phyloP scores from a whole-genome alignment of 2,888 invertebrate species.

The Lymantria monacha region DNA sequence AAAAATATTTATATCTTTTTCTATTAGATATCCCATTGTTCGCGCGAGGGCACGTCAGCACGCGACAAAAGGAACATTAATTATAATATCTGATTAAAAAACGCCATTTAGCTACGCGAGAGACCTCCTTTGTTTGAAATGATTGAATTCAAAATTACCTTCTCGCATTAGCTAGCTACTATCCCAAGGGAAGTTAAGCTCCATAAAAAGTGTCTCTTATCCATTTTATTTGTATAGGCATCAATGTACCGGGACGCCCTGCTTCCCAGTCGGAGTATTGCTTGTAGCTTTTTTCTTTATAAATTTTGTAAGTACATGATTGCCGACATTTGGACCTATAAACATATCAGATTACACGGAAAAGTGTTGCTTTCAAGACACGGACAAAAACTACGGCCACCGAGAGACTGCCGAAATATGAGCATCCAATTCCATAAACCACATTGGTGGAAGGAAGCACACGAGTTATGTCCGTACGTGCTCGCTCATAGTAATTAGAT shows the following conservation, averaged over 20 bases:
- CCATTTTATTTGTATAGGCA: constrained; percentile 50
- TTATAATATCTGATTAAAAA: constrained; percentile 83
- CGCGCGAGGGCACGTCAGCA: constrained; percentile 80
- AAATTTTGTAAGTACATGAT: constrained; percentile 35
- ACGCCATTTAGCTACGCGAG: constrained; percentile 78
- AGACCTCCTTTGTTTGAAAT: constrained; percentile 78
- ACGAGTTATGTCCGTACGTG: constrained; percentile 79
- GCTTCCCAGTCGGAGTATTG: constrained; percentile 11
- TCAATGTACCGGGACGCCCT: constrained; percentile 13
- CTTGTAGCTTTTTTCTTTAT: constrained; percentile 40
- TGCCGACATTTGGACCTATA: constrained; percentile 48
- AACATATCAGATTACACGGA: constrained; percentile 68
- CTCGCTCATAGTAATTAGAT: constrained; percentile 81
- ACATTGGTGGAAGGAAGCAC: constrained; percentile 75
- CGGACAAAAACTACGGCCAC: constrained; percentile 68
- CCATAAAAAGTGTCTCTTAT: constrained; percentile 49
- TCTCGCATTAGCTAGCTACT: constrained; percentile 62
- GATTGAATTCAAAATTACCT: constrained; percentile 76
- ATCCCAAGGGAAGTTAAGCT: constrained; percentile 52
- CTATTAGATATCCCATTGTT: constrained; percentile 81
- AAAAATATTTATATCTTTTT: constrained; percentile 80
- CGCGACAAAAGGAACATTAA: constrained; percentile 83
- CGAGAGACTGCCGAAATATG: constrained; percentile 79
- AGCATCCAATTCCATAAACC: constrained; percentile 81
- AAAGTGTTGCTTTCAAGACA: constrained; percentile 60